These are phyloP conservation scores for Synergus laeviventris DNA, from an alignment of 2,888 invertebrate genomes.

Conservation along the genomic window DNA sequence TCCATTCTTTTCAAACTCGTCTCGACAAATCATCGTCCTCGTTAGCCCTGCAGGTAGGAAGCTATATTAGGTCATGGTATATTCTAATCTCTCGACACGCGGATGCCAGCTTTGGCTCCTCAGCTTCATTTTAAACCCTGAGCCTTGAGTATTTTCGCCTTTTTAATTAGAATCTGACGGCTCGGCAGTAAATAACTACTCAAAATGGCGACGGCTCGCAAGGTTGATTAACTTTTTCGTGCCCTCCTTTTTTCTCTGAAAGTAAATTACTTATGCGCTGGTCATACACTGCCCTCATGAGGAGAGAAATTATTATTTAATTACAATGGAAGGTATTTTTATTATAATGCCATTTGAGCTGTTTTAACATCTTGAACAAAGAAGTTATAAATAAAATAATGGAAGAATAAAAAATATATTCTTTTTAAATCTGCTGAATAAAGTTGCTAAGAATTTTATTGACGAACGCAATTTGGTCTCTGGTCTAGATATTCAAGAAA, in stretches of 20 bases:
- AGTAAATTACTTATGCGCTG: neutral
- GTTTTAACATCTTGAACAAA: neutral
- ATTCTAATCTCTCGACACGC: conserved; percentile 11
- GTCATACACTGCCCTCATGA: neutral
- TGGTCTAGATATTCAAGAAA: neutral
- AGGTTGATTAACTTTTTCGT: conserved; percentile 16
- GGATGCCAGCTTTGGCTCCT: neutral
- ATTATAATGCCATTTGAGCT: neutral
- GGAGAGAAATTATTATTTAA: neutral
- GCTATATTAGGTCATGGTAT: conserved; percentile 26
- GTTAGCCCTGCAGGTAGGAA: conserved; percentile 18
- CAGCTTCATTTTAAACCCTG: neutral
- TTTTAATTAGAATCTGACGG: conserved; percentile 7
- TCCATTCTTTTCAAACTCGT: conserved; percentile 39
- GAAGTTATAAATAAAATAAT: neutral
- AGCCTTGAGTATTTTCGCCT: neutral
- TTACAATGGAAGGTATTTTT: neutral
- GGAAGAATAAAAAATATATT: neutral
- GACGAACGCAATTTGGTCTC: neutral
- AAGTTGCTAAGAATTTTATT: neutral
- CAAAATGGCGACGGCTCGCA: neutral
- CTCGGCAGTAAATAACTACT: neutral
- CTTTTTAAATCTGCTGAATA: neutral
- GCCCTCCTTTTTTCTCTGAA: neutral
- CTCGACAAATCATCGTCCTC: conserved; percentile 38